Evolutionary conservation across 2,888 invertebrate species (phyloP).

Genomic region (Hecatera dysodea): DNA sequence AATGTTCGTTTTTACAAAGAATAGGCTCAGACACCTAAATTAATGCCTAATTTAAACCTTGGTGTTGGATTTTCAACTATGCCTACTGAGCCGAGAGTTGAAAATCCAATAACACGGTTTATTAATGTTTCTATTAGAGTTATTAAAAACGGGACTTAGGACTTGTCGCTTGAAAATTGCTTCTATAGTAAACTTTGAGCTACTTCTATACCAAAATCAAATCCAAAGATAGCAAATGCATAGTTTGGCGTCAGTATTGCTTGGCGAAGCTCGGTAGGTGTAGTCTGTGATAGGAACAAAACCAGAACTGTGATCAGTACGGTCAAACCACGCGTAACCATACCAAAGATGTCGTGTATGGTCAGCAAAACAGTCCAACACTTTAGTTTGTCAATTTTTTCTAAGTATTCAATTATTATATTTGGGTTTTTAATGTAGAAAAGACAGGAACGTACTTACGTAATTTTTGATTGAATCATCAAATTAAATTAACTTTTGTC

Average conservation of each 20-base stretch:
- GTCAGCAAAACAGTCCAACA: constrained; percentile 60
- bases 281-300: constrained; percentile 81
- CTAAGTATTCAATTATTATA: neutral
- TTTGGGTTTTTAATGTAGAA: too few species aligned
- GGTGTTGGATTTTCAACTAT: neutral
- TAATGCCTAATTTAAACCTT: neutral
- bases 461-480: neutral
- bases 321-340: constrained; percentile 75
- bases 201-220: constrained; percentile 34
- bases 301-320: constrained; percentile 80
- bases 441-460: neutral
- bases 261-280: constrained; percentile 61
- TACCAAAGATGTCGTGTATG: constrained; percentile 65
- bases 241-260: constrained; percentile 47
- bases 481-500: neutral
- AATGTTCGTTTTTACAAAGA: neutral
- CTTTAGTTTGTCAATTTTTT: neutral
- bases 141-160: neutral
- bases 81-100: neutral
- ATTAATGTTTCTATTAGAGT: neutral
- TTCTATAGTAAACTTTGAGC: neutral
- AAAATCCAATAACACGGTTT: neutral
- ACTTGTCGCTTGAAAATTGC: neutral
- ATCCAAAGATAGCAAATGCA: constrained; percentile 5
- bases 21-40: neutral